Conservation (phyloP, 2,888 invertebrate species). For the Polyommatus iphigenia region DNA sequence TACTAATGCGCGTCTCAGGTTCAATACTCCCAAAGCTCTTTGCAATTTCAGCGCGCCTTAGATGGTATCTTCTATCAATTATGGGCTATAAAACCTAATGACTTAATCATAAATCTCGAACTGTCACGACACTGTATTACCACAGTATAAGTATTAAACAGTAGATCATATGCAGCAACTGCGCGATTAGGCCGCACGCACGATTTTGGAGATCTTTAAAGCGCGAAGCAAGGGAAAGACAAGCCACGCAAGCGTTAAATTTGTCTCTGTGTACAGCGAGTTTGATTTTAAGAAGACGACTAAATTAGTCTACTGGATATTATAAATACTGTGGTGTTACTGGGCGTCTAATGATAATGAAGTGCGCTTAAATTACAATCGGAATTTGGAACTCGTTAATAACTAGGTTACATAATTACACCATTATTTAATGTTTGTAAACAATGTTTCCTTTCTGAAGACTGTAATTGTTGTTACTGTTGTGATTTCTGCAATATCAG, state of each 20-base stretch:
- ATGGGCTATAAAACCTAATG: slow-evolving; percentile 78
- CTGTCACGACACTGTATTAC: slow-evolving; percentile 75
- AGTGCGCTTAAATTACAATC: slow-evolving; percentile 8
- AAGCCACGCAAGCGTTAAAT: neutral
- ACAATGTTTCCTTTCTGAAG: no score
- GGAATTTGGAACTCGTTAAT: slow-evolving; percentile 16
- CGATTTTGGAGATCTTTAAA: neutral
- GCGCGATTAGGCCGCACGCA: neutral
- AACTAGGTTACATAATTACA: neutral
- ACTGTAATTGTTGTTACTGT: no score
- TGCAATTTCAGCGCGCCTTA: slow-evolving; percentile 71
- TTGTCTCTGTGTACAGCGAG: neutral
- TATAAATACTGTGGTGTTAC: neutral
- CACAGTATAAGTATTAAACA: slow-evolving; percentile 36
- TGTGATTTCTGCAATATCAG: no score
- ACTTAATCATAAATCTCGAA: slow-evolving; percentile 77
- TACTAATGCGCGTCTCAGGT: slow-evolving; percentile 69
- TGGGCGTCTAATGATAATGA: slow-evolving; percentile 59
- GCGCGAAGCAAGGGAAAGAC: neutral
- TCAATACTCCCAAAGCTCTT: slow-evolving; percentile 69
- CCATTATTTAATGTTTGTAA: neutral
- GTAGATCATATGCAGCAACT: neutral
- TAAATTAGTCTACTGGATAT: neutral
- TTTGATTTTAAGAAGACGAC: neutral
- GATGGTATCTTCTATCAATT: slow-evolving; percentile 78